Evolutionary conservation across 2,888 invertebrate genomes (phyloP).

Genomic region (Lordiphosa fenestrarum): DNA sequence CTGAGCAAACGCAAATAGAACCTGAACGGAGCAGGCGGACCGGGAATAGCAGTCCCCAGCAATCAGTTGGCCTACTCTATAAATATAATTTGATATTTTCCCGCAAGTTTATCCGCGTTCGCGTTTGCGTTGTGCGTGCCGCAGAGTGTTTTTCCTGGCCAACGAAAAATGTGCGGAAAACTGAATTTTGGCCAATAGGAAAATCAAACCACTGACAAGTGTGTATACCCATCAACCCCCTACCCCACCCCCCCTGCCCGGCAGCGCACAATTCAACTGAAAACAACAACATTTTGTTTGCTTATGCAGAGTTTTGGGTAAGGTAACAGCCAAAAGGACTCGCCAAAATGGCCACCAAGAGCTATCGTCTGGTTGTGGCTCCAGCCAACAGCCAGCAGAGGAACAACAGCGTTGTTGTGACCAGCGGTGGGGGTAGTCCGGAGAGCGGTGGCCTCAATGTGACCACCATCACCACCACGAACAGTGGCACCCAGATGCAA

Average conservation of each 20-base stretch:
- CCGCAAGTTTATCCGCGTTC: slow-evolving; percentile 8
- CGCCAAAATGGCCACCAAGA: slow-evolving; percentile 63
- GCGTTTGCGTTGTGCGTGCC: slow-evolving; percentile 11
- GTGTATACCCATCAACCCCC: slow-evolving; percentile 3
- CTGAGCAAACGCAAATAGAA: slow-evolving; percentile 70
- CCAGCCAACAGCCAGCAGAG: slow-evolving; percentile 57
- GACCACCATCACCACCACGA: slow-evolving; percentile 77
- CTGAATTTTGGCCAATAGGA: background rate
- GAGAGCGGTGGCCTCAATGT: slow-evolving; percentile 72
- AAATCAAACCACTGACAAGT: slow-evolving; percentile 5
- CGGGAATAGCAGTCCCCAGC: slow-evolving; percentile 29
- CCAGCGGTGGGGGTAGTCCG: slow-evolving; percentile 34
- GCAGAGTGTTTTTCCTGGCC: background rate
- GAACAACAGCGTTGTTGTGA: slow-evolving; percentile 55
- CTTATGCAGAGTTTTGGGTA: slow-evolving; percentile 2
- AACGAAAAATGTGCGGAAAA: slow-evolving; percentile 7
- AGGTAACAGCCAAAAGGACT: slow-evolving; percentile 3
- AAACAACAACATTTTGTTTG: background rate
- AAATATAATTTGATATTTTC: slow-evolving; percentile 2
- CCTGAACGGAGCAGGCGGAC: slow-evolving; percentile 47
- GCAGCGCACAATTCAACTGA: background rate
- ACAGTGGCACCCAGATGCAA: slow-evolving; percentile 67
- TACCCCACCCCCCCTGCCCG: background rate
- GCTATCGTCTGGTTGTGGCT: slow-evolving; percentile 59
- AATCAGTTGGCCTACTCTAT: slow-evolving; percentile 10